A percentile compares a stretch with the other conserved stretches of the same genome.
Evolutionary conservation across 2,888 invertebrate genomes (phyloP).

Genomic region (Alloplasta piceator): DNA sequence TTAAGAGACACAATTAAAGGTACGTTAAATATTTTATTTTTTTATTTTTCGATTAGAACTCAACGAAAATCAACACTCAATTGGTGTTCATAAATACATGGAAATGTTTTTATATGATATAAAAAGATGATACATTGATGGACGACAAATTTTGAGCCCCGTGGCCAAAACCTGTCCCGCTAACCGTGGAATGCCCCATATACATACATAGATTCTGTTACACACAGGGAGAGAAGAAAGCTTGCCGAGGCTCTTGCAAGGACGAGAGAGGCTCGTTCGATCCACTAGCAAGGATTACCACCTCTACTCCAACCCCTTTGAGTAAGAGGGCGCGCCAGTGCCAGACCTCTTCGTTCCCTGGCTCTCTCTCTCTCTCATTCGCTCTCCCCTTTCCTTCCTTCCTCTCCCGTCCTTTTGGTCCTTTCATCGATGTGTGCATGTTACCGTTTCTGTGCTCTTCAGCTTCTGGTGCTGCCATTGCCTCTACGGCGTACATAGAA

Average conservation of each 20-base stretch:
- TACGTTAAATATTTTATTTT: too few relatives aligned
- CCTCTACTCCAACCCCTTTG: slow-evolving; percentile 52
- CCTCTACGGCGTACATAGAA: slow-evolving; percentile 1
- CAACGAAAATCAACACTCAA: too few relatives aligned
- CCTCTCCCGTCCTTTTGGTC: slow-evolving; percentile 7
- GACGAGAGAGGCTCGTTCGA: slow-evolving; percentile 61
- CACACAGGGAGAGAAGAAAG: slow-evolving; percentile 25
- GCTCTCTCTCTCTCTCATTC: slow-evolving; percentile 31
- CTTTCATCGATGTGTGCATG: not conserved
- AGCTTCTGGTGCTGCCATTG: slow-evolving; percentile 14
- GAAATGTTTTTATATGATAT: too few relatives aligned
- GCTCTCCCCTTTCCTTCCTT: slow-evolving; percentile 4
- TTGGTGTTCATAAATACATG: too few relatives aligned
- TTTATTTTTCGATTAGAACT: too few relatives aligned
- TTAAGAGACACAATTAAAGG: too few relatives aligned
- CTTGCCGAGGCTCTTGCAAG: slow-evolving; percentile 44
- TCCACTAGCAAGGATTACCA: slow-evolving; percentile 62
- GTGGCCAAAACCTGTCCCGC: too few relatives aligned
- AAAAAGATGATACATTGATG: too few relatives aligned
- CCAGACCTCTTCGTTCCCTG: slow-evolving; percentile 42
- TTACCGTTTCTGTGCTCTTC: slow-evolving; percentile 8
- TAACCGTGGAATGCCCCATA: too few relatives aligned
- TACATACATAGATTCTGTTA: slow-evolving; percentile 7
- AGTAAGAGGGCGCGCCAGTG: slow-evolving; percentile 48
- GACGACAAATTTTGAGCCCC: too few relatives aligned